A percentile compares a stretch with the other conserved stretches of the same genome.
Evolutionary conservation across 2,113 vertebrate species (phyloP).

Genomic region (Myiagra hebetior): DNA sequence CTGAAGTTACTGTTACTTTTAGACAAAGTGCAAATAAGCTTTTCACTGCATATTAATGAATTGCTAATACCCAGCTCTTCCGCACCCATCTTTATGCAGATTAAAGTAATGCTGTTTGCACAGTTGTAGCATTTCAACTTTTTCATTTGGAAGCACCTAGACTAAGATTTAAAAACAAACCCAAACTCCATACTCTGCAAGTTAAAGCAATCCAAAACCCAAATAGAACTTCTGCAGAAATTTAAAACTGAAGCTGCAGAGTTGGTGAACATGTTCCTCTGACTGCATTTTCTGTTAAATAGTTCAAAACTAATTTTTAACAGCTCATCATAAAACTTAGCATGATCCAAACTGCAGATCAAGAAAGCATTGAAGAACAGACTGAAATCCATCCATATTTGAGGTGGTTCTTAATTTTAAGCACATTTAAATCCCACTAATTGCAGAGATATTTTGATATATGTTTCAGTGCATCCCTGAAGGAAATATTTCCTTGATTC

Average conservation of each 20-base stretch:
- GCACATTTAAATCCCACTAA: background rate
- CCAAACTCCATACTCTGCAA: background rate
- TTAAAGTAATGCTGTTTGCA: slow-evolving; percentile 60
- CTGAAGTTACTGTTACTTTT: slow-evolving; percentile 65
- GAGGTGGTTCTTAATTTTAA: background rate
- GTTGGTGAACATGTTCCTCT: fast-evolving
- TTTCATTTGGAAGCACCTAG: background rate
- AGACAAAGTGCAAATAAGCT: slow-evolving; percentile 71
- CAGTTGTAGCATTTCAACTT: slow-evolving; percentile 47
- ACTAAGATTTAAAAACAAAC: background rate
- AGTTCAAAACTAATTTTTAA: background rate
- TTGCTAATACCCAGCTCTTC: slow-evolving; percentile 53
- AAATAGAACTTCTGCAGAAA: background rate
- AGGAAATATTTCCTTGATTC: background rate
- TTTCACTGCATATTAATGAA: slow-evolving; percentile 70
- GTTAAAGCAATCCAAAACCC: background rate
- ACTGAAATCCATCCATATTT: background rate
- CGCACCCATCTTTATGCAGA: slow-evolving; percentile 53
- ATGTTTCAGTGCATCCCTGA: background rate
- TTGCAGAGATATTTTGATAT: background rate
- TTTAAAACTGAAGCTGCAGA: background rate
- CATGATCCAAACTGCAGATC: background rate
- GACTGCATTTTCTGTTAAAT: background rate
- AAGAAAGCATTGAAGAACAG: background rate
- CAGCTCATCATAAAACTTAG: background rate